These are phyloP conservation scores for Trichogramma dendrolimi DNA, from an alignment of 2,888 invertebrate species.

Conservation along the genomic window DNA sequence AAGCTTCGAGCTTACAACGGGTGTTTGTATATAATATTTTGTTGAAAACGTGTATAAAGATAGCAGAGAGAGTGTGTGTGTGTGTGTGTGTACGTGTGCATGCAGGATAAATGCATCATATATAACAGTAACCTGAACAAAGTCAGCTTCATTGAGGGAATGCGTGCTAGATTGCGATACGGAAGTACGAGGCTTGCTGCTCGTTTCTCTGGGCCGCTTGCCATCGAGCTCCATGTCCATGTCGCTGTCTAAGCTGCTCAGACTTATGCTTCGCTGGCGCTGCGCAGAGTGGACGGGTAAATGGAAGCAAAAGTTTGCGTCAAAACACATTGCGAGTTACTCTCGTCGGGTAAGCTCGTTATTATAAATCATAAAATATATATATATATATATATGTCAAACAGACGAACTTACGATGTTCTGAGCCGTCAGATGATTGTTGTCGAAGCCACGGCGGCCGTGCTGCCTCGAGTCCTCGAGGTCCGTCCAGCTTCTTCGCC, in stretches of 20 bases:
- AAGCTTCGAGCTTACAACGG: neutral
- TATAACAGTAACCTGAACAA: slow-evolving; percentile 60
- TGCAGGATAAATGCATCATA: neutral
- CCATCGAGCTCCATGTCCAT: slow-evolving; percentile 61
- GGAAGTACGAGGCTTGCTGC: slow-evolving; percentile 43
- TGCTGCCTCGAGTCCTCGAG: slow-evolving; percentile 61
- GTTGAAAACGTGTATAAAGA: neutral
- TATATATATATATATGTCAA: neutral
- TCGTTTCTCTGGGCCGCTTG: slow-evolving; percentile 55
- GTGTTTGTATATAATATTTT: neutral
- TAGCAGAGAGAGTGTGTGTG: neutral
- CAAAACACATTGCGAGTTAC: neutral
- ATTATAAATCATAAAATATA: slow-evolving; percentile 10
- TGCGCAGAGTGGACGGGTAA: slow-evolving; percentile 7
- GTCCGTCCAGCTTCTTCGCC: slow-evolving; percentile 83
- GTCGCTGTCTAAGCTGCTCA: slow-evolving; percentile 82
- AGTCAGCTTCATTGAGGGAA: slow-evolving; percentile 82
- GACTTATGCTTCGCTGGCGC: slow-evolving; percentile 60
- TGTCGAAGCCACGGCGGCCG: slow-evolving; percentile 41
- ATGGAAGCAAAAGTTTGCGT: neutral
- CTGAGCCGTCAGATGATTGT: slow-evolving; percentile 48
- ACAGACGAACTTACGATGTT: slow-evolving; percentile 42
- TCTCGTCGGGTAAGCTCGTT: neutral
- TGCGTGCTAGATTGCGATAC: slow-evolving; percentile 63
- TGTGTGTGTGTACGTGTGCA: no score